Percentiles rank a stretch among this genome's conserved stretches.
These are phyloP conservation scores for Hemicrepidius hirtus DNA, from an alignment of 2,888 invertebrate species.

Conservation along the genomic window DNA sequence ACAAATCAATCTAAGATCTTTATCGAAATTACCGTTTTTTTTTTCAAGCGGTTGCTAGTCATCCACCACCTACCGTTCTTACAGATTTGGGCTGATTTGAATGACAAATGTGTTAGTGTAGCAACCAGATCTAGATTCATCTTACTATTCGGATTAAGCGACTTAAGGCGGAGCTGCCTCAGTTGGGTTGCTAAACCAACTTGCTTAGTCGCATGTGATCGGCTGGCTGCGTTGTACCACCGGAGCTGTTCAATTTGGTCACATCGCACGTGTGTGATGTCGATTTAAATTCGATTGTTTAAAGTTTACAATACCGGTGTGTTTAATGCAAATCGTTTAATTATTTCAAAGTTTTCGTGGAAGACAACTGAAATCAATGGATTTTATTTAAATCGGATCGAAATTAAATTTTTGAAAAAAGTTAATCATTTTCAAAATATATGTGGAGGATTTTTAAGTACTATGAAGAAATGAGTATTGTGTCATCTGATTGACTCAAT, in stretches of 20 bases:
- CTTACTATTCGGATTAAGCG: conserved; percentile 39
- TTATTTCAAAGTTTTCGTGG: no score
- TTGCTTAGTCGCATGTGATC: conserved; percentile 49
- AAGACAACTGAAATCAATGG: background rate
- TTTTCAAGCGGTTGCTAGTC: conserved; percentile 16
- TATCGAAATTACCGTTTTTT: conserved; percentile 21
- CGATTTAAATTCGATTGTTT: background rate
- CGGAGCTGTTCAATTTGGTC: conserved; percentile 1
- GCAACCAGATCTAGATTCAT: conserved; percentile 35
- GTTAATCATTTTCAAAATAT: no score
- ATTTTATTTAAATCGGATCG: background rate
- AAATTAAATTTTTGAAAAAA: no score
- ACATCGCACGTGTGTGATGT: conserved; percentile 4
- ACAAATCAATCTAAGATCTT: conserved; percentile 29
- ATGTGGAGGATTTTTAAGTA: background rate
- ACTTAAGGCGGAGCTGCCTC: conserved; percentile 43
- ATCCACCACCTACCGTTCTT: conserved; percentile 24
- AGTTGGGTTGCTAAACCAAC: conserved; percentile 40
- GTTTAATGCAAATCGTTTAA: no score
- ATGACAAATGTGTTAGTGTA: conserved; percentile 27
- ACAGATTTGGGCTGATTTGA: conserved; percentile 12
- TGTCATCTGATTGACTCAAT: background rate
- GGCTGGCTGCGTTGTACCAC: conserved; percentile 37
- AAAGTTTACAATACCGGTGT: background rate
- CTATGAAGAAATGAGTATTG: background rate